Evolutionary conservation across 2,797 vertebrate genomes (phyloP).

Genomic region (Ispidina picta): DNA sequence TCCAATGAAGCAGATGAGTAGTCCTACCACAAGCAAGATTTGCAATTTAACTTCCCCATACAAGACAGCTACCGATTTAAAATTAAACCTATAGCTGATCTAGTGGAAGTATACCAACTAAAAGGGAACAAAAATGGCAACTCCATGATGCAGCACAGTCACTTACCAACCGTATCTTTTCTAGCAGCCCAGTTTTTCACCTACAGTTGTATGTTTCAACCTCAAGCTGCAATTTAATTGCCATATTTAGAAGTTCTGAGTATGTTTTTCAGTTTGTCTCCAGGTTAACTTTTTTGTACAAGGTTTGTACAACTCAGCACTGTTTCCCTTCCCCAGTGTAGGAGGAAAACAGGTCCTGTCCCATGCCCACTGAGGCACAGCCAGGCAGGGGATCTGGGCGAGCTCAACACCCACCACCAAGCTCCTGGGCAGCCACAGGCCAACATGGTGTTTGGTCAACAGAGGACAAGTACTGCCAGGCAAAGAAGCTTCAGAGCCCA

Average conservation of each 20-base stretch:
- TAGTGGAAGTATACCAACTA: background rate
- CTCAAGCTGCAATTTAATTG: background rate
- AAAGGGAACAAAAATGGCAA: background rate
- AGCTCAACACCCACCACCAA: too few relatives aligned
- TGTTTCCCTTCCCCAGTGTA: background rate
- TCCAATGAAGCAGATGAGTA: background rate
- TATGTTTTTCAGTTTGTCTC: rapidly evolving
- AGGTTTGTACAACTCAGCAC: rapidly evolving
- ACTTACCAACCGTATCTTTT: rapidly evolving
- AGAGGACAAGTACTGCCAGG: background rate
- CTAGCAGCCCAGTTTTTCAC: background rate
- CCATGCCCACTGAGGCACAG: background rate
- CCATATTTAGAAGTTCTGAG: background rate
- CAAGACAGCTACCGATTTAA: too few relatives aligned
- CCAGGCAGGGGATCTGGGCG: rapidly evolving
- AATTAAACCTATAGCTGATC: background rate
- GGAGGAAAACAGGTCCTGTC: too few relatives aligned
- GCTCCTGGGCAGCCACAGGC: background rate
- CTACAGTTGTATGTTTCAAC: too few relatives aligned
- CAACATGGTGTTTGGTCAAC: too few relatives aligned
- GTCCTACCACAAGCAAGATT: too few relatives aligned
- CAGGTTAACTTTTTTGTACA: too few relatives aligned
- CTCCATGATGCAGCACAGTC: background rate
- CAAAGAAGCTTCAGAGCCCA: too few relatives aligned
- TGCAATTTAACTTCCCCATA: background rate